A percentile compares a stretch with the other conserved stretches of the same genome.
phyloP scores from a whole-genome alignment of 2,797 vertebrate species.

The Arnoldichthys spilopterus region DNA sequence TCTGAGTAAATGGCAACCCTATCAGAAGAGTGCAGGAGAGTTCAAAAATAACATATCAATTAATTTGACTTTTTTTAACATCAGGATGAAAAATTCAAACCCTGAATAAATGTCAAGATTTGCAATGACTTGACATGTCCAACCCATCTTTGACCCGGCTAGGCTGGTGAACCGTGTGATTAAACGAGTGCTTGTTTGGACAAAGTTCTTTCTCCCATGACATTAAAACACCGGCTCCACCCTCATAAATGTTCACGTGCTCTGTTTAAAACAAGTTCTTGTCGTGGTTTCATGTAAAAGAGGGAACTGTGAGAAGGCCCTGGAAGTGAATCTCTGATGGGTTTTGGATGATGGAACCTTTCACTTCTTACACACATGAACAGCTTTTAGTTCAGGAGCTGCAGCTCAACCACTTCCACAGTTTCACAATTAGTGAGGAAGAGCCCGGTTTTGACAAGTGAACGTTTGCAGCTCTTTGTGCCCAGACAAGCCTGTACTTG shows the following conservation, averaged over 20 bases:
- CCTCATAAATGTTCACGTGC: neutral
- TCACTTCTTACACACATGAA: conserved; percentile 43
- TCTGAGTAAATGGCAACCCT: too few species aligned
- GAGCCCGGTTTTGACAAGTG: conserved; percentile 51
- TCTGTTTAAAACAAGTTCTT: neutral
- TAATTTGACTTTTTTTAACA: too few species aligned
- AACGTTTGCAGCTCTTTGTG: conserved; percentile 51
- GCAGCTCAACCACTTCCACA: conserved; percentile 21
- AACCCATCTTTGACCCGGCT: neutral
- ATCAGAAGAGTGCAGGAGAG: too few species aligned
- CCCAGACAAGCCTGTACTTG: conserved; percentile 66
- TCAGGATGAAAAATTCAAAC: too few species aligned
- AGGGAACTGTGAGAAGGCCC: conserved; percentile 28
- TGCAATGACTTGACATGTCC: too few species aligned
- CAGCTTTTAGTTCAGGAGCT: conserved; percentile 16
- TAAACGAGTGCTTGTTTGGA: neutral
- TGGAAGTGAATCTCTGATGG: conserved; percentile 54
- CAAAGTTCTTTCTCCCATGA: neutral
- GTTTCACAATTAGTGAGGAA: conserved; percentile 39
- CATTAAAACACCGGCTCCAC: neutral
- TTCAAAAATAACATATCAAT: too few species aligned
- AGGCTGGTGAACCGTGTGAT: neutral
- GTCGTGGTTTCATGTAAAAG: neutral
- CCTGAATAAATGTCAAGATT: too few species aligned
- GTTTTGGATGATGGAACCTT: conserved; percentile 14